Percentiles rank a stretch among this genome's conserved stretches.
Conservation (phyloP, 2,113 vertebrate species). For the Eptatretus burgeri region DNA sequence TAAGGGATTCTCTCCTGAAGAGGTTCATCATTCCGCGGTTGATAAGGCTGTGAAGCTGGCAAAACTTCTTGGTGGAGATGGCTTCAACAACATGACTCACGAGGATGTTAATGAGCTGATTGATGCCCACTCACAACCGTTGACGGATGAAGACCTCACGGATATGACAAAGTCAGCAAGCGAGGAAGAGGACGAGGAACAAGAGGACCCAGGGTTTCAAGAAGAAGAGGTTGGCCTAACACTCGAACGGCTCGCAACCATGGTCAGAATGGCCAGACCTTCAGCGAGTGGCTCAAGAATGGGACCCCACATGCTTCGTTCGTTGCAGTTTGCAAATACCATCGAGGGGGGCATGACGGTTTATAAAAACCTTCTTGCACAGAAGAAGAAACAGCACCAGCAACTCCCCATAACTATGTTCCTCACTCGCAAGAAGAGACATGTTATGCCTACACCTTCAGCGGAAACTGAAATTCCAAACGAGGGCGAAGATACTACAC, state of each 20-base stretch:
- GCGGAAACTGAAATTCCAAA: too few relatives aligned
- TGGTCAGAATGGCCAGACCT: slow-evolving; percentile 5
- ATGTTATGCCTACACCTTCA: too few relatives aligned
- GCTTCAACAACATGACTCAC: slow-evolving; percentile 1
- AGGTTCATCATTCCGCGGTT: too few relatives aligned
- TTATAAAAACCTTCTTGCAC: too few relatives aligned
- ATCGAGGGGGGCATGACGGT: too few relatives aligned
- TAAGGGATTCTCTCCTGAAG: neutral
- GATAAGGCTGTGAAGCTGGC: neutral
- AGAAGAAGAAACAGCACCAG: too few relatives aligned
- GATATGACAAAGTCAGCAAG: neutral
- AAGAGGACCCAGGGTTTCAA: neutral
- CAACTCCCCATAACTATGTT: too few relatives aligned
- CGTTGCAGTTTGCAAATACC: too few relatives aligned
- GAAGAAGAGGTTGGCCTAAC: slow-evolving; percentile 2
- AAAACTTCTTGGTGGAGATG: slow-evolving; percentile 1
- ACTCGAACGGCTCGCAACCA: slow-evolving; percentile 1
- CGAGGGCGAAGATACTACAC: too few relatives aligned
- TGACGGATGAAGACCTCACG: slow-evolving; percentile 2
- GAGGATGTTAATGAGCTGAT: neutral
- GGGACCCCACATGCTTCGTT: too few relatives aligned
- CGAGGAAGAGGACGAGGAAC: neutral
- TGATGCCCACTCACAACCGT: slow-evolving; percentile 5
- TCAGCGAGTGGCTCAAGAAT: too few relatives aligned
- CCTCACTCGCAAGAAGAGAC: too few relatives aligned